phyloP scores from a whole-genome alignment of 2,888 invertebrate species.

The Capitulum mitella region DNA sequence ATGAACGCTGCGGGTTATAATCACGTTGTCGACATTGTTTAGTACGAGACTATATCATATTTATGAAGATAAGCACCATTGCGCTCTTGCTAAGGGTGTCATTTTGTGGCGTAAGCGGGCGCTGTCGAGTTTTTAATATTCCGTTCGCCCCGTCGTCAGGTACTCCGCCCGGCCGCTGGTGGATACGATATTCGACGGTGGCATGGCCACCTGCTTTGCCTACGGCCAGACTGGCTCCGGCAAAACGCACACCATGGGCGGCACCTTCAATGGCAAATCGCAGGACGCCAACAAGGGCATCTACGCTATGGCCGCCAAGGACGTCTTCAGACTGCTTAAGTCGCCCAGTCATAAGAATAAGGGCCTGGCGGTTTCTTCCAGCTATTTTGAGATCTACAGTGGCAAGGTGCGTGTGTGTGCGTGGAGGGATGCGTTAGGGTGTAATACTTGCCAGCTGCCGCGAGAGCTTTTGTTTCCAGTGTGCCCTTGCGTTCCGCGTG shows the following conservation, averaged over 20 bases:
- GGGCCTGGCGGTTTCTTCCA: conserved; percentile 82
- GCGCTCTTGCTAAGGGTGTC: no score
- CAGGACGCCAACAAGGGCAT: conserved; percentile 97
- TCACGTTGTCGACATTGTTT: no score
- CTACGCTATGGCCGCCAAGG: conserved; percentile 93
- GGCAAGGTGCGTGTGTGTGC: conserved; percentile 62
- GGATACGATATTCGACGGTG: conserved; percentile 95
- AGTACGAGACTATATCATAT: no score
- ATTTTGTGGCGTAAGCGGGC: no score
- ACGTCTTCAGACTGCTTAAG: conserved; percentile 78
- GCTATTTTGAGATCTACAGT: conserved; percentile 99
- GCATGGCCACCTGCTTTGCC: conserved; percentile 99
- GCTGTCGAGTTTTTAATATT: no score
- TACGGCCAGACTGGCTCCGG: no score
- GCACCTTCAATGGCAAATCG: conserved; percentile 79
- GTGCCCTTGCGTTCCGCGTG: no score
- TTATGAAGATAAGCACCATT: no score
- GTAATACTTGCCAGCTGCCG: no score
- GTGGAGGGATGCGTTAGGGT: no score
- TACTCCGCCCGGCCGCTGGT: conserved; percentile 96
- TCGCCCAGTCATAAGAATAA: conserved; percentile 73
- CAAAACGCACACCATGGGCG: conserved; percentile 98
- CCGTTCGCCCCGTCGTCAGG: conserved; percentile 48
- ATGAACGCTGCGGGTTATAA: no score
- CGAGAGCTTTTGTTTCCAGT: no score